Evolutionary conservation across 2,113 vertebrate genomes (phyloP).

Genomic region (Pelusios castaneus): DNA sequence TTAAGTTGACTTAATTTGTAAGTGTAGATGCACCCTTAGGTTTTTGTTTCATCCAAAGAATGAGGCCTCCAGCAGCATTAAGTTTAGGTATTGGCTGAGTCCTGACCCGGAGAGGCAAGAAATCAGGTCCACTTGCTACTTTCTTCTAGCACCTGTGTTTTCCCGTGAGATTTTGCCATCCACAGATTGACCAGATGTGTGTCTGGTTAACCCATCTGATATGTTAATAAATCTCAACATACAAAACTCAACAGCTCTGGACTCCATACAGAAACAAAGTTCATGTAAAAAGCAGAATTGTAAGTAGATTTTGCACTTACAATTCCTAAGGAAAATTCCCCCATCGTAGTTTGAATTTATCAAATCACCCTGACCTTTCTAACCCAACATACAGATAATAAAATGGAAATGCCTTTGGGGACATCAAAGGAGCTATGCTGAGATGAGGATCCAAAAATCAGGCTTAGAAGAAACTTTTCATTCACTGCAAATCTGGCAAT

Average conservation of each 20-base stretch:
- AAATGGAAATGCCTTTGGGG: background rate
- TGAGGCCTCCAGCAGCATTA: background rate
- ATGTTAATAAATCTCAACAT: background rate
- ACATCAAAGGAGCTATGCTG: background rate
- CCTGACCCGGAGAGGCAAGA: background rate
- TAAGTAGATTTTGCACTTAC: background rate
- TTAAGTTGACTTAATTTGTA: no score
- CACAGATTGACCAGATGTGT: rapidly evolving
- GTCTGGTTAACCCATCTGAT: background rate
- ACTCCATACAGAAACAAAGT: background rate
- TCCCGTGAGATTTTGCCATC: background rate
- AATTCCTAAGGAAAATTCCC: background rate
- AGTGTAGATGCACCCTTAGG: no score
- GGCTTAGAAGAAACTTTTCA: background rate
- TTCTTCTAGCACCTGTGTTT: background rate
- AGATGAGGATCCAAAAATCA: rapidly evolving
- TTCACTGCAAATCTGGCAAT: background rate
- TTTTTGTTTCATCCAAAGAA: background rate
- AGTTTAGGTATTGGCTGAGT: background rate
- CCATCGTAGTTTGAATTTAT: background rate
- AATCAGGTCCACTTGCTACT: background rate
- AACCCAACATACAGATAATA: background rate
- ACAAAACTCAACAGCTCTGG: background rate
- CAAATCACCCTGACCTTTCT: background rate
- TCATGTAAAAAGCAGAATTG: background rate